Evolutionary conservation across 2,888 invertebrate genomes (phyloP).

Genomic region (Ptilodon capucinus): DNA sequence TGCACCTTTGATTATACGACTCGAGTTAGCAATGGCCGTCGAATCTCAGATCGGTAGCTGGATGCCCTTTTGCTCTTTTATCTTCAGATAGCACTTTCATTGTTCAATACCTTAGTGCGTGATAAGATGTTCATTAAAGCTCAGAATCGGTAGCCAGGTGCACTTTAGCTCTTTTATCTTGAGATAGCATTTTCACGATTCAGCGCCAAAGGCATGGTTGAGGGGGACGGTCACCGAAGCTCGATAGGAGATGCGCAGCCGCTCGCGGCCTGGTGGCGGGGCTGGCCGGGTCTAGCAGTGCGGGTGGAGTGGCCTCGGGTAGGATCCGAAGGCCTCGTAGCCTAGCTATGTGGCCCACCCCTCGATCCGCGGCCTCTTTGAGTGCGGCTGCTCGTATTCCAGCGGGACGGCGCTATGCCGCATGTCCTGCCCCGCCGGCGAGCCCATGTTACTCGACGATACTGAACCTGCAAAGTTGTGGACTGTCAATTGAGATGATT

Average conservation of each 20-base stretch:
- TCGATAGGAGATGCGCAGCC: constrained; percentile 44
- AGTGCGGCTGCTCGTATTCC: constrained; percentile 83
- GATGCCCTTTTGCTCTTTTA: too few relatives aligned
- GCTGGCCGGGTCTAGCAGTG: constrained; percentile 67
- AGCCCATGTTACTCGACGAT: constrained; percentile 92
- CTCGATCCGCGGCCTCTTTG: constrained; percentile 95
- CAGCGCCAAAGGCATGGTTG: constrained; percentile 40
- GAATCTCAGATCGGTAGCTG: too few relatives aligned
- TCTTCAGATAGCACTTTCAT: too few relatives aligned
- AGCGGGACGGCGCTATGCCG: constrained; percentile 67
- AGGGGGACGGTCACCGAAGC: constrained; percentile 46
- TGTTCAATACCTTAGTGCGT: too few relatives aligned
- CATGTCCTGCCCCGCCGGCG: constrained; percentile 84
- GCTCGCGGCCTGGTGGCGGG: constrained; percentile 31
- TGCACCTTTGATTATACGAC: constrained; percentile 63
- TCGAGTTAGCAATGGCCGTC: constrained; percentile 41
- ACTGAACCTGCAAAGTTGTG: constrained; percentile 85
- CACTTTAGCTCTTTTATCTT: too few relatives aligned
- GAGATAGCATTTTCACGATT: constrained; percentile 44
- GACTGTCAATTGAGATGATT: constrained; percentile 29
- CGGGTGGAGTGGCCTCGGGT: constrained; percentile 78
- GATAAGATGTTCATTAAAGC: too few relatives aligned
- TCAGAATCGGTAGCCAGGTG: too few relatives aligned
- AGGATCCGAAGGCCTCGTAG: constrained; percentile 76
- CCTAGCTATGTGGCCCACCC: constrained; percentile 94